Base-by-base conservation (phyloP, 2,888 invertebrate genomes). In the Patella pellucida region DNA sequence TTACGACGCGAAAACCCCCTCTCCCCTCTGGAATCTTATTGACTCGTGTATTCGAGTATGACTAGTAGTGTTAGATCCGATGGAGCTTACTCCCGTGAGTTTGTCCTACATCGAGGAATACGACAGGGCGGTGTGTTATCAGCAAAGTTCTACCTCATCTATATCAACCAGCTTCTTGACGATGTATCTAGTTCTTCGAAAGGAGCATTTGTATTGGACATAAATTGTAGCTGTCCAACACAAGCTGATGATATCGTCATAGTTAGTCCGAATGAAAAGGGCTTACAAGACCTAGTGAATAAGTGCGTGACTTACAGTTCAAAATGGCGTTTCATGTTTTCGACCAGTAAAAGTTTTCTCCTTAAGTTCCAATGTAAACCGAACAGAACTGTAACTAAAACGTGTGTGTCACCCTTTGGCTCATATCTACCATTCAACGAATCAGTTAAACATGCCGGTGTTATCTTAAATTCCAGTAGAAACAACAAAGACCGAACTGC, bases 191-290 rank as follows among this genome's bases (percentile, higher is more conserved):
- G n/a, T 16, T 56, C 56, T 56, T 5, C 19, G 19, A 19, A 56
- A 9, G 52, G 72, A 11, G 56, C 72, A 11, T 2, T 31, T 14
- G 72, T 72, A 27, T 27, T 72, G 3, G 72, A 72, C 31, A 31
- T 72, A 4, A 14, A 51, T 12, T 27, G 52, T 15, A 5, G 7
- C 23, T 23, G 23, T 56, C 23, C 72, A 19, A 72, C 72, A 23
- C 62, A 72, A 56, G 72, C 72, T 1, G 56, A 62, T 56, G 72
- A 72, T 72, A 23, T 72, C 14, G 72, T 62, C 27, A 14, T 54
- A 19, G 16, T 72, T 27, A 62, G 72, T 56, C 72, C 56, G 41
- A 41, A 19, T 19, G 16, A 52, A 54, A 54, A 51, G n/a, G 31
- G 56, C 19, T 31, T 71, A 16, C 56, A 71, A 31, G 23, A 31